phyloP scores from a whole-genome alignment of 2,797 vertebrate species.

The Pangasius krempfi region DNA sequence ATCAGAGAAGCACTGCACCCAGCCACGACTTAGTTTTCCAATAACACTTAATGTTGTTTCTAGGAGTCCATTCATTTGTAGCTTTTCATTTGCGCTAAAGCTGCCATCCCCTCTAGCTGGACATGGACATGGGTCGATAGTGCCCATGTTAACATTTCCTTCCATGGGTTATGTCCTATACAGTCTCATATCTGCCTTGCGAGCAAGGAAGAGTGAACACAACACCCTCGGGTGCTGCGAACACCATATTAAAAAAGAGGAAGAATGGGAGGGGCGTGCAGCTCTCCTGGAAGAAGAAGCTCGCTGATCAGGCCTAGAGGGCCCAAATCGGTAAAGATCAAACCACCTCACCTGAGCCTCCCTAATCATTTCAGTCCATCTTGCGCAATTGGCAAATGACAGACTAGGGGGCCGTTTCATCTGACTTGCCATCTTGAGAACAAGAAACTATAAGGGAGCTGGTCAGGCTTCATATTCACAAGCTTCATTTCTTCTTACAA shows the following conservation, averaged over 20 bases:
- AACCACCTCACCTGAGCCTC: constrained; percentile 47
- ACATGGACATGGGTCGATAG: constrained; percentile 45
- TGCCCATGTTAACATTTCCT: constrained; percentile 55
- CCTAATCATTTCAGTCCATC: constrained; percentile 62
- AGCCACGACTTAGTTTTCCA: constrained; percentile 51
- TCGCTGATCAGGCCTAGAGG: constrained; percentile 59
- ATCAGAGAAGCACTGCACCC: constrained; percentile 42
- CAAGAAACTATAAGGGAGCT: constrained; percentile 25
- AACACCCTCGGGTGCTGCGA: constrained; percentile 60
- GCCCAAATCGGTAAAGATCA: constrained; percentile 60
- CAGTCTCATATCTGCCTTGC: constrained; percentile 56
- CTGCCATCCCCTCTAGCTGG: constrained; percentile 45
- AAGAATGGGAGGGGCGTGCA: constrained; percentile 63
- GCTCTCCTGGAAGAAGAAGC: constrained; percentile 60
- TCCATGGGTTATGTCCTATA: constrained; percentile 60
- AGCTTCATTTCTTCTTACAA: constrained; percentile 35
- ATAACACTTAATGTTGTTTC: constrained; percentile 59
- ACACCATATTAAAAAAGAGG: constrained; percentile 59
- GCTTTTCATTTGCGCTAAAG: constrained; percentile 60
- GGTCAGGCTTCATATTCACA: constrained; percentile 43
- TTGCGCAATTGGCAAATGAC: constrained; percentile 56
- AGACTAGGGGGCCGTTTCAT: constrained; percentile 58
- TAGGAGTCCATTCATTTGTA: constrained; percentile 53
- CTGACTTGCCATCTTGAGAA: constrained; percentile 30
- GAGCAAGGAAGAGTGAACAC: constrained; percentile 59